Percentiles rank a stretch among this genome's conserved stretches.
Evolutionary conservation across 2,888 invertebrate species (phyloP).

Genomic region (Catocala nupta): DNA sequence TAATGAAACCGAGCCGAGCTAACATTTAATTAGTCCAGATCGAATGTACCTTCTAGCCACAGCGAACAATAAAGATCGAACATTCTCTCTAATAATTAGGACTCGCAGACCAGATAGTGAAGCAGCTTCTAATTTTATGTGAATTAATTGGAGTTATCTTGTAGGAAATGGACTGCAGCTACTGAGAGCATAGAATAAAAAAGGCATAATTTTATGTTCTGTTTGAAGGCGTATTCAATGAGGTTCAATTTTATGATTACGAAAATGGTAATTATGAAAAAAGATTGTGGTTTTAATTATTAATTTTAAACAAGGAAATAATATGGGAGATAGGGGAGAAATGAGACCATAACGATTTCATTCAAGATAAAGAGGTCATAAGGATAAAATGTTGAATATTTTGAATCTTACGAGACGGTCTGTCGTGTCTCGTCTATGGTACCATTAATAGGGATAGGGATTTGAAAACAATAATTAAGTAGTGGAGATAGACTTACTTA

Average conservation of each 20-base stretch:
- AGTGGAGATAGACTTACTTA: neutral
- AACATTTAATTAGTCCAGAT: slow-evolving; percentile 83
- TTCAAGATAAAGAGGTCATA: too few species aligned
- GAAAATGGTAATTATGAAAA: too few species aligned
- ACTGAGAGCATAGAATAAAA: slow-evolving; percentile 4
- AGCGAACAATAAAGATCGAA: slow-evolving; percentile 84
- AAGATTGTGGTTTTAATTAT: too few species aligned
- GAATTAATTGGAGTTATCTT: slow-evolving; percentile 78
- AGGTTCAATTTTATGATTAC: too few species aligned
- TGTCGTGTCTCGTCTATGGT: too few species aligned
- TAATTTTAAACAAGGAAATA: slow-evolving; percentile 1
- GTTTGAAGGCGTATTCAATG: neutral
- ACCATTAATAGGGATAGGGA: too few species aligned
- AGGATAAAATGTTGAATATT: too few species aligned
- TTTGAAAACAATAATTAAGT: neutral
- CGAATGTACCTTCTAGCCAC: slow-evolving; percentile 66
- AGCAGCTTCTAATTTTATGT: slow-evolving; percentile 72
- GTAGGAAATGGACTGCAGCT: slow-evolving; percentile 64
- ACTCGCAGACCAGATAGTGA: slow-evolving; percentile 74
- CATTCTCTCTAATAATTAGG: slow-evolving; percentile 83
- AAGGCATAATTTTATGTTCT: neutral
- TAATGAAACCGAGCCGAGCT: slow-evolving; percentile 71
- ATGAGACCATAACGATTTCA: slow-evolving; percentile 7
- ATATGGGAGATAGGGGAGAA: neutral
- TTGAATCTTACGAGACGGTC: too few species aligned